Percentiles rank a stretch among this genome's conserved stretches.
Conservation (phyloP, 2,888 invertebrate genomes). For the Stenotaenia linearis region DNA sequence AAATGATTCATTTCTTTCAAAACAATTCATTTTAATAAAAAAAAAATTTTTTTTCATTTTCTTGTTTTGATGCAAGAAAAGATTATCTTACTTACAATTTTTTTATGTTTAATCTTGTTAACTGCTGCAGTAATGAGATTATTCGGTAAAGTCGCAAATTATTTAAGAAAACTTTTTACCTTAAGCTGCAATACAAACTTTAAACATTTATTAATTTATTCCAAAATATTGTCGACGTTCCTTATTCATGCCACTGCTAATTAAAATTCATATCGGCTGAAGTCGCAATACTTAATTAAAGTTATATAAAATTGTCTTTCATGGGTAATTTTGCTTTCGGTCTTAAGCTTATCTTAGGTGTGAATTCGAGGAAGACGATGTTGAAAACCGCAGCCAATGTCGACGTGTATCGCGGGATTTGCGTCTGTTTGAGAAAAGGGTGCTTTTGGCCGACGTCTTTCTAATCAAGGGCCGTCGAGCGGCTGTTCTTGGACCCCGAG, state of each 20-base stretch:
- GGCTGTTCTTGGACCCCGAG: conserved; percentile 10
- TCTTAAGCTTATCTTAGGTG: neutral
- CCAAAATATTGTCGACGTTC: neutral
- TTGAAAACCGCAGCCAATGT: neutral
- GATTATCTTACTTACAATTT: no score
- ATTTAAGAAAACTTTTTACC: no score
- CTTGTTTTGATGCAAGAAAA: no score
- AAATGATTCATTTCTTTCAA: no score
- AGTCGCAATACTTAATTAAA: neutral
- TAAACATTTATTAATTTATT: neutral
- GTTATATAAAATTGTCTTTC: neutral
- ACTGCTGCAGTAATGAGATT: no score
- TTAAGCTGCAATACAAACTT: no score
- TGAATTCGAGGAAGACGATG: neutral
- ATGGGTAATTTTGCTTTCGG: neutral
- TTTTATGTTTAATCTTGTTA: no score
- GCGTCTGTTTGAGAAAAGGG: conserved; percentile 7
- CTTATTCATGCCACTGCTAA: neutral
- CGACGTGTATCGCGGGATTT: conserved; percentile 7
- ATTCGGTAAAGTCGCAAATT: no score
- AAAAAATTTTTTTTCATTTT: no score
- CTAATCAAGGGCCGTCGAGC: conserved; percentile 26
- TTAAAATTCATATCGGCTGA: neutral
- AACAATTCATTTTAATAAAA: no score
- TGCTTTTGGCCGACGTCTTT: conserved; percentile 7